Conservation (phyloP, 2,113 vertebrate species). For the Leptobrachium ailaonicum region DNA sequence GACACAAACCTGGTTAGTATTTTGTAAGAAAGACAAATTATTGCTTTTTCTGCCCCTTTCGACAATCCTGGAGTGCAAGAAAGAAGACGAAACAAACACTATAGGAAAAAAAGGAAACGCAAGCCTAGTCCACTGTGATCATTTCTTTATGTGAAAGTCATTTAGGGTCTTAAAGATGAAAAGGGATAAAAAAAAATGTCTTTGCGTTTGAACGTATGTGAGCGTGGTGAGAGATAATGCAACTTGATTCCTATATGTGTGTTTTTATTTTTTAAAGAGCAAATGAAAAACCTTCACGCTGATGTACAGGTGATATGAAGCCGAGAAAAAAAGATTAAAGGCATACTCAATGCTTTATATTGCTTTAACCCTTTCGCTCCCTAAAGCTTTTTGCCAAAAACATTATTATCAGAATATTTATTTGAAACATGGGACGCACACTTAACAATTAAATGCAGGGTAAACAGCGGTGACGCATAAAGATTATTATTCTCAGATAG, state of each 20-base stretch:
- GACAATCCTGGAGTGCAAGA: not conserved
- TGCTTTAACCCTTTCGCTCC: not conserved
- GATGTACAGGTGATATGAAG: slow-evolving; percentile 1
- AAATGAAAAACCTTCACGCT: slow-evolving; percentile 13
- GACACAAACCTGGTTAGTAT: not conserved
- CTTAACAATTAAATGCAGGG: no score
- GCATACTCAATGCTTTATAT: not conserved
- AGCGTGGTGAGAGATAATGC: not conserved
- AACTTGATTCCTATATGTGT: not conserved
- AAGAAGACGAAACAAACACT: not conserved
- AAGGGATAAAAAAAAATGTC: not conserved
- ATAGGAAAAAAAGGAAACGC: slow-evolving; percentile 12
- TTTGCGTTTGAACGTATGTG: not conserved
- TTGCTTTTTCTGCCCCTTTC: not conserved
- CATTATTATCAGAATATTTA: no score
- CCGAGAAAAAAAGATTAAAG: slow-evolving; percentile 22
- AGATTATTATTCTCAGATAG: no score
- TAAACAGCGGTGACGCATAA: no score
- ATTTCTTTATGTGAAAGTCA: not conserved
- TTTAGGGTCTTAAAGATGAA: slow-evolving; percentile 24
- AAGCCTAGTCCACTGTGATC: not conserved
- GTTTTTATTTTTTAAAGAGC: not conserved
- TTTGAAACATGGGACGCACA: no score
- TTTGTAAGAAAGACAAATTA: slow-evolving; percentile 12
- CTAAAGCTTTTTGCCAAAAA: no score